Conservation (phyloP, 2,113 vertebrate genomes). For the Tenebrosternarchus preto region DNA sequence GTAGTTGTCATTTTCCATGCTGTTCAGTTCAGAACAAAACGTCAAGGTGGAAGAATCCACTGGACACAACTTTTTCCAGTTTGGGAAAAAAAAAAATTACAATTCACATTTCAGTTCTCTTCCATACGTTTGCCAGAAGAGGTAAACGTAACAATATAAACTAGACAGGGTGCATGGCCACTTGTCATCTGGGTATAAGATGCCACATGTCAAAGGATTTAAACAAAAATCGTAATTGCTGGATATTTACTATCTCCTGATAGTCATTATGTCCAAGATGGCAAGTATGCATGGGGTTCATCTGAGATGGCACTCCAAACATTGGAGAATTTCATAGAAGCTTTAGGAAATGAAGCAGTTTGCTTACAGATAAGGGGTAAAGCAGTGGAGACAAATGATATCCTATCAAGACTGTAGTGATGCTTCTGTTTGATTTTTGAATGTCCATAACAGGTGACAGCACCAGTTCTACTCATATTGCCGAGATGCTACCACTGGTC, state of each 20-base stretch:
- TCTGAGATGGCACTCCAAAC: slow-evolving; percentile 66
- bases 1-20: slow-evolving; percentile 69
- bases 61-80: slow-evolving; percentile 67
- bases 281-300: slow-evolving; percentile 43
- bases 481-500: background rate
- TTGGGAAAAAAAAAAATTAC: slow-evolving; percentile 58
- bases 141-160: slow-evolving; percentile 62
- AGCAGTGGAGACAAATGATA: background rate
- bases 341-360: slow-evolving; percentile 56
- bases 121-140: slow-evolving; percentile 51
- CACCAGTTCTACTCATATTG: slow-evolving; percentile 21
- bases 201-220: slow-evolving; percentile 25
- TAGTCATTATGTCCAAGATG: slow-evolving; percentile 37
- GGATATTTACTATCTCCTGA: slow-evolving; percentile 2
- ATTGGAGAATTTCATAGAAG: slow-evolving; percentile 53
- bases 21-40: slow-evolving; percentile 56
- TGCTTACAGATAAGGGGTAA: background rate
- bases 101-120: slow-evolving; percentile 69
- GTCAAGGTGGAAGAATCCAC: slow-evolving; percentile 58
- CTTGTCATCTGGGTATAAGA: slow-evolving; percentile 52
- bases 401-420: background rate
- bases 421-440: background rate
- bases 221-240: slow-evolving; percentile 15
- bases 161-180: slow-evolving; percentile 45
- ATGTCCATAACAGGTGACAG: background rate